Base-by-base conservation (phyloP, 2,888 invertebrate genomes). In the Trachelus troglodyta region DNA sequence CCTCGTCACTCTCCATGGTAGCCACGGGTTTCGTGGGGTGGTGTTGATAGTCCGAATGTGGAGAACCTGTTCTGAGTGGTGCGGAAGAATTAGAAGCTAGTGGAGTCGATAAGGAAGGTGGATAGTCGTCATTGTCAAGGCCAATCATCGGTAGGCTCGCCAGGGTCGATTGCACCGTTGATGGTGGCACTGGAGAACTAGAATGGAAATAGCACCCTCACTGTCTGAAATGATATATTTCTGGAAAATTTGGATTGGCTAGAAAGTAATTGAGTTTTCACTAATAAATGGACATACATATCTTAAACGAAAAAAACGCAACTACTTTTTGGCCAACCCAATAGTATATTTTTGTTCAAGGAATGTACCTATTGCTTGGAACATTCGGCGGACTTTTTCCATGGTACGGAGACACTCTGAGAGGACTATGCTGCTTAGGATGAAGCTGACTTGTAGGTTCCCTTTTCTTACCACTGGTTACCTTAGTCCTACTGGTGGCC, bases 131-230 rank as follows among this genome's bases (percentile, higher is more conserved):
- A 85, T 95, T 95, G 88, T 95, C 95, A 80, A 95, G 92, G 73
- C 95, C 95, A 83, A 96, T 95, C 94, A 96, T 94, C 11, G 96
- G 96, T 82, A 95, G 92, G 85, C 95, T 96, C 83, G 96, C 96
- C 82, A 95, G 92, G 12, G 95, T 94, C 83, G 95, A 95, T 90
- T 94, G 95, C 74, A 94, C 93, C 37, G 79, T 82, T 74, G 87
- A 85, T 84, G 94, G 94, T 82, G 93, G 94, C 77, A 92, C 92
- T 83, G 94, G 94, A 93, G 95, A 95, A 81, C 95, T 95, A 88
- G 35, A 79, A 80, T 77, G 34, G 31, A 3, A 40, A 56, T 56
- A 56, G 56, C 56, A 56, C 3, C 11, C 23, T 56, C 56, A 23
- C 9, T 56, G 23, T 56, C 56, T 23, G 23, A 15, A 56, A 23